Conservation (phyloP, 2,888 invertebrate species). For the Drosophila quinaria region DNA sequence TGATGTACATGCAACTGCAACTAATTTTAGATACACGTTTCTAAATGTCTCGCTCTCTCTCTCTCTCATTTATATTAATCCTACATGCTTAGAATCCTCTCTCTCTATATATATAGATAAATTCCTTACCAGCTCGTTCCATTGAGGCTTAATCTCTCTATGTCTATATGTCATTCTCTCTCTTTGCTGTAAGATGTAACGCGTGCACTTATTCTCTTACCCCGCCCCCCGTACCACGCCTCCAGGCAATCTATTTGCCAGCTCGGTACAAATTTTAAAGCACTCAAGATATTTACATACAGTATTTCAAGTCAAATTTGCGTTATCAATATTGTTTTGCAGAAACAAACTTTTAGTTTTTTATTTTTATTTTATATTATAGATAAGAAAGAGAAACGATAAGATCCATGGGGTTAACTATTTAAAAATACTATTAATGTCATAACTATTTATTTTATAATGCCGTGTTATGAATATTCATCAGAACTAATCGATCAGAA, state of each 20-base stretch:
- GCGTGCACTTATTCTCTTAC: conserved; percentile 37
- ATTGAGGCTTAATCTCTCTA: not conserved
- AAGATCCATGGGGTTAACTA: too few relatives aligned
- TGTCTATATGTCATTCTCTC: conserved; percentile 2
- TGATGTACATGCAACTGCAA: conserved; percentile 36
- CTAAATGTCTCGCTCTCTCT: conserved; percentile 16
- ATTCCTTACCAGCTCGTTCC: not conserved
- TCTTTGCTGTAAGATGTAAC: conserved; percentile 22
- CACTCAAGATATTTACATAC: conserved; percentile 23
- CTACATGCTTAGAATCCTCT: conserved; percentile 3
- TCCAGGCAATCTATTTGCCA: conserved; percentile 29
- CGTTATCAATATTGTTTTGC: not conserved
- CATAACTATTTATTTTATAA: too few relatives aligned
- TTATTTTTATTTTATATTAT: not conserved
- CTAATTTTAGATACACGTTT: conserved; percentile 52
- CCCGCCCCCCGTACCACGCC: conserved; percentile 1
- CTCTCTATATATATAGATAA: not conserved
- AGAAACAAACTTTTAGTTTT: not conserved
- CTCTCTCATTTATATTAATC: conserved; percentile 3
- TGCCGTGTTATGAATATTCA: too few relatives aligned
- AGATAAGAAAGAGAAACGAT: too few relatives aligned
- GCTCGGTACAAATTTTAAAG: conserved; percentile 44
- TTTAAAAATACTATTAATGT: too few relatives aligned
- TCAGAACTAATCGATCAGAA: too few relatives aligned
- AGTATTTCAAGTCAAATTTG: not conserved